These are phyloP conservation scores for Helarctos malayanus DNA, from an alignment of 2,797 vertebrate genomes.

Conservation along the genomic window DNA sequence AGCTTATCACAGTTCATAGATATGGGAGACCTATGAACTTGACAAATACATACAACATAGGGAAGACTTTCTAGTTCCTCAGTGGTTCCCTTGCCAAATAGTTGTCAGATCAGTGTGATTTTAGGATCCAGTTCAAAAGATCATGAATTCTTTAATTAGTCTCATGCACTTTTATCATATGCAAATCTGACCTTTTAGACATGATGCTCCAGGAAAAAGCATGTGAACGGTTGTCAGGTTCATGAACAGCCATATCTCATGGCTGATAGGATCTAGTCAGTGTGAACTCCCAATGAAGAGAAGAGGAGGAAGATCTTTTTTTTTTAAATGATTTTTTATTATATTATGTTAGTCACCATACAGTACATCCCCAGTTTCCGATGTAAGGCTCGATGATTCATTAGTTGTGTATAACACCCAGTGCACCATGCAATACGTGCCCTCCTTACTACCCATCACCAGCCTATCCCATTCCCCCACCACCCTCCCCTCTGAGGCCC, in stretches of 20 bases:
- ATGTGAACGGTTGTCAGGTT: background rate
- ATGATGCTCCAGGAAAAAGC: constrained; percentile 35
- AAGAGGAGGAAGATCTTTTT: background rate
- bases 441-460: too few relatives aligned
- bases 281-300: background rate
- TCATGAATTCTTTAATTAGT: background rate
- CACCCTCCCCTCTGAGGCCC: too few relatives aligned
- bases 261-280: background rate
- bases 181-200: constrained; percentile 65
- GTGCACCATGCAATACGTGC: too few relatives aligned
- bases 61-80: background rate
- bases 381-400: too few relatives aligned
- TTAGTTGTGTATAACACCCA: too few relatives aligned
- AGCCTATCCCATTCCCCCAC: too few relatives aligned
- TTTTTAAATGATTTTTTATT: too few relatives aligned
- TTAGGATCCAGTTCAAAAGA: constrained; percentile 31
- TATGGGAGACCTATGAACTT: constrained; percentile 1
- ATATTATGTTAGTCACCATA: too few relatives aligned
- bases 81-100: background rate
- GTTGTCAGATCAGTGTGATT: background rate
- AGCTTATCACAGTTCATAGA: constrained; percentile 53
- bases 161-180: constrained; percentile 53
- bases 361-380: too few relatives aligned
- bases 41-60: background rate
- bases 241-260: background rate